Conservation (phyloP, 2,113 vertebrate genomes). For the Salvelinus fontinalis region DNA sequence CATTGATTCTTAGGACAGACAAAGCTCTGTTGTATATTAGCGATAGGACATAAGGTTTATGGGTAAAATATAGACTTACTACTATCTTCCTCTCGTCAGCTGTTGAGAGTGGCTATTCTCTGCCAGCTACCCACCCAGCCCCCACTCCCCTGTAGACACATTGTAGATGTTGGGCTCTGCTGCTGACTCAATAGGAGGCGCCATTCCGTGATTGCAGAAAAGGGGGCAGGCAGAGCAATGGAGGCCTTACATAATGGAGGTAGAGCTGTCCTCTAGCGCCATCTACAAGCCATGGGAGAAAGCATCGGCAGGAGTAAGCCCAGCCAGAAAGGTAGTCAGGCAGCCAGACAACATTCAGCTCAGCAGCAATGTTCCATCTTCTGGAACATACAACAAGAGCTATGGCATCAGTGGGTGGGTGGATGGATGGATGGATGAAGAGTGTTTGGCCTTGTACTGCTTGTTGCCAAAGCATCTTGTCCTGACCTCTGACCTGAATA, state of each 20-base stretch:
- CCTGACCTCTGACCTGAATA: conserved; percentile 5
- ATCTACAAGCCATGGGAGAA: conserved; percentile 73
- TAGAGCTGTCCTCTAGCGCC: conserved; percentile 78
- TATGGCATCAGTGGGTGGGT: neutral
- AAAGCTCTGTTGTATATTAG: neutral
- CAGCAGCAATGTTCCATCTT: neutral
- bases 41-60: neutral
- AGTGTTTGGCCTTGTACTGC: neutral
- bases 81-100: neutral
- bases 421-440: neutral
- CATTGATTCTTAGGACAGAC: neutral
- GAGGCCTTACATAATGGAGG: conserved; percentile 77
- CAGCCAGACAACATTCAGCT: conserved; percentile 3
- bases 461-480: neutral
- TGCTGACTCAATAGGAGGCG: conserved; percentile 92
- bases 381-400: neutral
- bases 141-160: conserved; percentile 80
- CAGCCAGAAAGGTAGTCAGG: neutral
- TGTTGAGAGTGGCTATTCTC: too few species aligned
- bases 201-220: conserved; percentile 76
- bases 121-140: conserved; percentile 65
- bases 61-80: neutral
- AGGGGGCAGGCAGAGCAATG: conserved; percentile 69
- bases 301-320: neutral
- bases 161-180: conserved; percentile 71